phyloP scores from a whole-genome alignment of 64 coral and sea anemone species.

The Cladopsammia gracilis region DNA sequence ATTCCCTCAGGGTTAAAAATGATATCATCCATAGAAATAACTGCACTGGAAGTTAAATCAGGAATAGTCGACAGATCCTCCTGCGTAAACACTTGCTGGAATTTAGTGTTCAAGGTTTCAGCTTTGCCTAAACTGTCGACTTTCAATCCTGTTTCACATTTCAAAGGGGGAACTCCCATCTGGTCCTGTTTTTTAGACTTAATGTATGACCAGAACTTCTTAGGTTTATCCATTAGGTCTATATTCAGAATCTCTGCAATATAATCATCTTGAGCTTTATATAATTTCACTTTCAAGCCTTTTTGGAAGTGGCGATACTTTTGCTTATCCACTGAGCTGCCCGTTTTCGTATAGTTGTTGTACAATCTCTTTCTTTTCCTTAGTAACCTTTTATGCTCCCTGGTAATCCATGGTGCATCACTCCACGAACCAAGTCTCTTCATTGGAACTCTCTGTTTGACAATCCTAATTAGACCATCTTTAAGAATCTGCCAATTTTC shows the following conservation, averaged over 20 bases:
- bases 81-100: constrained; percentile 73
- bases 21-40: constrained; percentile 39
- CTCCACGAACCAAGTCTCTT: constrained; percentile 64
- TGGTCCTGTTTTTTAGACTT: constrained; percentile 70
- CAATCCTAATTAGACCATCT: constrained; percentile 49
- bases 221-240: constrained; percentile 47
- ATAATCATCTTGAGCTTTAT: constrained; percentile 58
- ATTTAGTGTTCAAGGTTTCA: constrained; percentile 61
- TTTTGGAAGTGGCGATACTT: constrained; percentile 77
- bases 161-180: constrained; percentile 61
- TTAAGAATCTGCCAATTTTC: constrained; percentile 72
- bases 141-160: constrained; percentile 33
- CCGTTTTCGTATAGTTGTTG: background rate
- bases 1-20: constrained; percentile 68
- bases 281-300: constrained; percentile 35
- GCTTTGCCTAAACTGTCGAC: constrained; percentile 56
- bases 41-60: background rate
- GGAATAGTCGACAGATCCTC: constrained; percentile 66
- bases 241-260: constrained; percentile 45
- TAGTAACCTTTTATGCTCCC: constrained; percentile 48
- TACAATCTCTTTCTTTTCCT: constrained; percentile 65
- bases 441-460: constrained; percentile 60
- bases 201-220: constrained; percentile 83
- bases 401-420: constrained; percentile 58
- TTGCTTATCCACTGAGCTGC: constrained; percentile 23